Conservation (phyloP, 92 coral and sea anemone species). For the Montipora capitata region DNA sequence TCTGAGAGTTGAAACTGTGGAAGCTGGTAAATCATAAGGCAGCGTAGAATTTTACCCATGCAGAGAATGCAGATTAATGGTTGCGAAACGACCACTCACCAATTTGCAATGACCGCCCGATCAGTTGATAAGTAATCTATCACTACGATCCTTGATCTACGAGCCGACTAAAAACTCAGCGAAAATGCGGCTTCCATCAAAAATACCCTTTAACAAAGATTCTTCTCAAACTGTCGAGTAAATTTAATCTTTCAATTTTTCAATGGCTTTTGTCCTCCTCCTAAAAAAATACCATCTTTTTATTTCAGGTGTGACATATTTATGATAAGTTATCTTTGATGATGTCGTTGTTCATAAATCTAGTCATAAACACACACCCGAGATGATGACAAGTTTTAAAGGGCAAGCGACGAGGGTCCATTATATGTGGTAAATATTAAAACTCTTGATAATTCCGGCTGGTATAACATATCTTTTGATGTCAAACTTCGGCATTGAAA, state of each 20-base stretch:
- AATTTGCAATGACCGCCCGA: too few relatives aligned
- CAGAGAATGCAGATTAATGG: too few relatives aligned
- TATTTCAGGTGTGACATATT: not conserved
- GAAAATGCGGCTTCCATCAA: not conserved
- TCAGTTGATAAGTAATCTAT: too few relatives aligned
- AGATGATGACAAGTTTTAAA: not conserved
- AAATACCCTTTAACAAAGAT: not conserved
- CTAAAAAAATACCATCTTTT: not conserved
- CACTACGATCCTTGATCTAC: too few relatives aligned
- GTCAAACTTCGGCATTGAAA: too few relatives aligned
- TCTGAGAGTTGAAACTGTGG: too few relatives aligned
- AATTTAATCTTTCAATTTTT: not conserved
- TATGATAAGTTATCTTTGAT: not conserved
- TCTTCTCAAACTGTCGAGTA: not conserved
- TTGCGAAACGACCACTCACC: too few relatives aligned
- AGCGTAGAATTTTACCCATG: too few relatives aligned
- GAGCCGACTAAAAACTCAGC: too few relatives aligned
- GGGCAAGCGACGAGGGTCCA: not conserved
- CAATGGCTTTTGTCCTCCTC: not conserved
- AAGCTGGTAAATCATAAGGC: too few relatives aligned
- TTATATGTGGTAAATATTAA: not conserved
- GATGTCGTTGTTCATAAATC: too few relatives aligned
- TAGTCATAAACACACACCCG: not conserved
- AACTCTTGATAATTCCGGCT: not conserved
- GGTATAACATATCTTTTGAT: not conserved